These are phyloP conservation scores for Antheraea assamensis DNA, from an alignment of 2,888 invertebrate species.

Conservation along the genomic window DNA sequence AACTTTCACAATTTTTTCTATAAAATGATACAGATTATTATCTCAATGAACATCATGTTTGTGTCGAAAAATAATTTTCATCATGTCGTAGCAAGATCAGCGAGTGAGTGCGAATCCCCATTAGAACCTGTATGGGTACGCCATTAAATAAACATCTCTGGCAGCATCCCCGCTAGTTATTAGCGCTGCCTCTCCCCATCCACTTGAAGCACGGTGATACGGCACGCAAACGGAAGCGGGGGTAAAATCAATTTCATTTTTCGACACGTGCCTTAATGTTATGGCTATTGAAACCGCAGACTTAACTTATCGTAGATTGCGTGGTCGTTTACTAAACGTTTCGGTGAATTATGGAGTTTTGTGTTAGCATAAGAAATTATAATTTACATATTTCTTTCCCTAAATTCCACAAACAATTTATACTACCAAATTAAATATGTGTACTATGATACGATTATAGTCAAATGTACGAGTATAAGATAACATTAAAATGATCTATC, in stretches of 20 bases:
- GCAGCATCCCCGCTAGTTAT: conserved; percentile 74
- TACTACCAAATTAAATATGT: background rate
- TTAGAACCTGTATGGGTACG: conserved; percentile 75
- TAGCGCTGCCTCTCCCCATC: conserved; percentile 72
- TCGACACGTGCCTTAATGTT: conserved; percentile 77
- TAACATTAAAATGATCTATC: too few species aligned
- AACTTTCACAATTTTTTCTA: background rate
- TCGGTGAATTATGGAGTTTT: conserved; percentile 1
- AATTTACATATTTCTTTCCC: background rate
- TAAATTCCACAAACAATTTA: background rate
- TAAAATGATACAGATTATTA: background rate
- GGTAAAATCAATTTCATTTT: conserved; percentile 80
- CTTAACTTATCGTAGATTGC: conserved; percentile 26
- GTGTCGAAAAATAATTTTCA: conserved; percentile 48
- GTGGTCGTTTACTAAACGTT: conserved; percentile 21
- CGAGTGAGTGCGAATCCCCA: conserved; percentile 57
- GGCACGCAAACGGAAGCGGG: conserved; percentile 76
- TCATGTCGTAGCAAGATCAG: conserved; percentile 33
- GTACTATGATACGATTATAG: background rate
- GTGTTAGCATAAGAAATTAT: background rate
- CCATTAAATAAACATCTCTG: conserved; percentile 82
- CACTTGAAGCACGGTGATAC: conserved; percentile 76
- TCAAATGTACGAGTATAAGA: background rate
- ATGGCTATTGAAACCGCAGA: conserved; percentile 62
- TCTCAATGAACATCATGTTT: conserved; percentile 24